Percentiles rank a stretch among this genome's conserved stretches.
These are phyloP conservation scores for Acrocephalus kingi DNA, from an alignment of 2,113 vertebrate species.

Conservation along the genomic window DNA sequence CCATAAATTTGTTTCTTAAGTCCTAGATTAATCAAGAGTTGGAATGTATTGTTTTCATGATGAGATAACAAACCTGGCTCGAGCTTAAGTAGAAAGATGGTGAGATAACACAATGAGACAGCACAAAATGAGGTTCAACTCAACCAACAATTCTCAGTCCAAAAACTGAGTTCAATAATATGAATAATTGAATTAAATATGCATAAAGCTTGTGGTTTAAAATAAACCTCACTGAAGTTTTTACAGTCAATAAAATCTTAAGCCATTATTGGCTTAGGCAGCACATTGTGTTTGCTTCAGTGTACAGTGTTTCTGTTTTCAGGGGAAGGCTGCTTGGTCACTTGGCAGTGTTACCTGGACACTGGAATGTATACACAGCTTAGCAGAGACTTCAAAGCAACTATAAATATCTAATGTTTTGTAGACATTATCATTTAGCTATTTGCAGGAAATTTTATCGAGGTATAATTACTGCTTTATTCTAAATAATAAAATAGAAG, in stretches of 20 bases:
- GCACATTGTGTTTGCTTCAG: not conserved
- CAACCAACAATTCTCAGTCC: not conserved
- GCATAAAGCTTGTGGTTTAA: not conserved
- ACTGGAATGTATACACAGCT: not conserved
- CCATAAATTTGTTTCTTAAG: not conserved
- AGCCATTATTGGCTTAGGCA: slow-evolving; percentile 25
- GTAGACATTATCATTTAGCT: not conserved
- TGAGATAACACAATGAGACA: not conserved
- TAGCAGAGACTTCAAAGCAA: not conserved
- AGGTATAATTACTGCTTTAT: not conserved
- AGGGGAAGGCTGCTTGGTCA: not conserved
- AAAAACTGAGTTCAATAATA: not conserved
- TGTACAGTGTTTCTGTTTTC: not conserved
- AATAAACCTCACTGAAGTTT: slow-evolving; percentile 20
- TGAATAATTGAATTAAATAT: not conserved
- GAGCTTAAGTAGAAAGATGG: not conserved
- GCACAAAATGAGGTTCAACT: not conserved
- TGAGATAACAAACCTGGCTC: not conserved
- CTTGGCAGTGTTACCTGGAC: slow-evolving; percentile 47
- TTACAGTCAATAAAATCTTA: not conserved
- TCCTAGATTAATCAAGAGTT: not conserved
- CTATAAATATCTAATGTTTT: not conserved
- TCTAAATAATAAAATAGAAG: not conserved
- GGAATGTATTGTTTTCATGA: not conserved
- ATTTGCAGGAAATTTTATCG: not conserved